A percentile compares a stretch with the other conserved stretches of the same genome.
These are phyloP conservation scores for Chelon auratus DNA, from an alignment of 2,797 vertebrate species.

Conservation along the genomic window DNA sequence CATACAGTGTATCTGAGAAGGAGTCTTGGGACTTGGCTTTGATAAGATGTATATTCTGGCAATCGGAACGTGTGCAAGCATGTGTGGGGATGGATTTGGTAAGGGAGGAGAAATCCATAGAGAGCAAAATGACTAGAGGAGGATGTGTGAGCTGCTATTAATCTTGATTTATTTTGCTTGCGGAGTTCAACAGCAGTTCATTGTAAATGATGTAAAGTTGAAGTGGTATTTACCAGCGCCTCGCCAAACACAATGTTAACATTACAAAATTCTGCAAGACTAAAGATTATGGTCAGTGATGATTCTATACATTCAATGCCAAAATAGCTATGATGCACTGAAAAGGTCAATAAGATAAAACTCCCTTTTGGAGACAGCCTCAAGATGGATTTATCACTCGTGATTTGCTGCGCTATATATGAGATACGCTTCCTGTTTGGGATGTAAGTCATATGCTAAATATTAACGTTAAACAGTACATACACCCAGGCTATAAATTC, in stretches of 20 bases:
- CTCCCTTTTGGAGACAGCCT: too few species aligned
- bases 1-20: neutral
- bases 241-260: conserved; percentile 18
- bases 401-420: too few species aligned
- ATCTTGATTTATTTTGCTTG: conserved; percentile 41
- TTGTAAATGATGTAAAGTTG: conserved; percentile 26
- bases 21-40: conserved; percentile 1
- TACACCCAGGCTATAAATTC: too few species aligned
- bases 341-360: neutral
- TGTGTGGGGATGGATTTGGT: neutral
- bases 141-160: conserved; percentile 30
- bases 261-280: neutral
- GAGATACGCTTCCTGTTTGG: too few species aligned
- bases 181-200: conserved; percentile 31
- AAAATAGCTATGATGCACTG: neutral
- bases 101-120: neutral
- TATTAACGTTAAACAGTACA: too few species aligned
- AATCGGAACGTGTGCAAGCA: neutral
- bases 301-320: too few species aligned
- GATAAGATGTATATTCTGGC: conserved; percentile 9
- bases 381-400: too few species aligned
- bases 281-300: neutral
- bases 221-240: conserved; percentile 13
- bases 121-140: conserved; percentile 18
- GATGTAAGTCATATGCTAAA: too few species aligned